phyloP scores from a whole-genome alignment of 1,140 invertebrate species.

The Globodera ellingtonae region DNA sequence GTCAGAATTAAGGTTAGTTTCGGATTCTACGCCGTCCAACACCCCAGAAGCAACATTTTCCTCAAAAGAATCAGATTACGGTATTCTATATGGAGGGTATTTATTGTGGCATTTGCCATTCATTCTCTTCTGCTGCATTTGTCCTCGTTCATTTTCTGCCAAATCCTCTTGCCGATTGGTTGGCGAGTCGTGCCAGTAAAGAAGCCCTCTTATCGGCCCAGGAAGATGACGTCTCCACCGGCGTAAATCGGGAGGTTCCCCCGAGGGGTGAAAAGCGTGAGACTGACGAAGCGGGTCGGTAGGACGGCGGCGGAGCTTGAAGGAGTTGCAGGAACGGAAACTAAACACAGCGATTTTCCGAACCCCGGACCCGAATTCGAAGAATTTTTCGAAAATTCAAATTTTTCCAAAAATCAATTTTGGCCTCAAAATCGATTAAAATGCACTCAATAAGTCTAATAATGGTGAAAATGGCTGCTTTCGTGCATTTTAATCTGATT shows the following conservation, averaged over 20 bases:
- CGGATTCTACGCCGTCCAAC: no score
- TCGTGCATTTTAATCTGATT: no score
- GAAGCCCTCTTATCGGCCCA: constrained; percentile 18
- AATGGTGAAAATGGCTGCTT: no score
- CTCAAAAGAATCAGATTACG: no score
- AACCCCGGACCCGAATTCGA: no score
- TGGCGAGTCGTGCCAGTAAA: constrained; percentile 12
- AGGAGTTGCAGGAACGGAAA: neutral
- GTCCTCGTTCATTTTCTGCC: constrained; percentile 3
- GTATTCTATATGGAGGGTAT: no score
- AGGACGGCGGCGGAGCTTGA: neutral
- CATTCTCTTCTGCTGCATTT: neutral
- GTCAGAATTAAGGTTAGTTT: no score
- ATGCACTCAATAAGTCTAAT: no score
- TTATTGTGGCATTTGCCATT: neutral
- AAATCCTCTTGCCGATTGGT: constrained; percentile 24
- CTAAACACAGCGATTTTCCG: neutral
- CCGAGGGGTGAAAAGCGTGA: neutral
- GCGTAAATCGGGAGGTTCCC: neutral
- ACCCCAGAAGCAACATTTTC: no score
- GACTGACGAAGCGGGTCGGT: neutral
- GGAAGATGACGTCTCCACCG: neutral
- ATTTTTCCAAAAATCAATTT: no score
- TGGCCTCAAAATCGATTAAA: no score
- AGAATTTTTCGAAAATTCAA: no score